Evolutionary conservation across 2,797 vertebrate species (phyloP), one percentile per base, ranked within the genome.

Genomic region (Meriones psammophilus): DNA sequence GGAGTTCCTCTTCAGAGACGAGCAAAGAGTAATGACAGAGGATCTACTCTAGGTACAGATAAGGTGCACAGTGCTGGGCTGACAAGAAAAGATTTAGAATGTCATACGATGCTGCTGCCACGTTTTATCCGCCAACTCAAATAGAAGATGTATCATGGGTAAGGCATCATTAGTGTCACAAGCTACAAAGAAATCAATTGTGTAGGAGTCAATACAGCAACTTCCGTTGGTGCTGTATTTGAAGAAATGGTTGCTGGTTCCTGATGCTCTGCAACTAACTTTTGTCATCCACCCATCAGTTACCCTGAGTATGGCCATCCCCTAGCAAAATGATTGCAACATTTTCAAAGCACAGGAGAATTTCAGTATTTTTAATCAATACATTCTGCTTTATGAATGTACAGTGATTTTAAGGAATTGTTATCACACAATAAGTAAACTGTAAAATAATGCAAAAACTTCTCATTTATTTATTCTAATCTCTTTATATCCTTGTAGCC

Each of bases 271-370:
- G 42, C 56, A 36, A 1, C 39, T 24, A 20, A 30, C 1, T 6
- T 7, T 13, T 28, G 24, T 46, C 4, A 14, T 3, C 13, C 3
- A 74, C 1, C 30, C n/a, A 13, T 30, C n/a, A 24, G 1, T 2
- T 5, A 17, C 14, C 15, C 5, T 36, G 22, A 36, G 1, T 10
- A 36, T 73, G 39, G 9, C 22, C 28, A 13, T 30, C 1, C 15
- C 10, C 9, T 7, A 3, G 15, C 15, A 64, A 54, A 12, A 76
- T 66, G 15, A 30, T 33, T 68, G 12, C 7, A 36, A 30, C 4
- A 33, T 14, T 7, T n/a, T 30, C 7, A 64, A 76, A 69, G 8
- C 14, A 28, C 28, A 50, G 42, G 46, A 28, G 8, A 83, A 30
- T 79, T 33, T 50, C 17, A 58, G 7, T 4, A 76, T 12, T 54